Evolutionary conservation across 2,888 invertebrate species (phyloP).

Genomic region (Drosophila dives): DNA sequence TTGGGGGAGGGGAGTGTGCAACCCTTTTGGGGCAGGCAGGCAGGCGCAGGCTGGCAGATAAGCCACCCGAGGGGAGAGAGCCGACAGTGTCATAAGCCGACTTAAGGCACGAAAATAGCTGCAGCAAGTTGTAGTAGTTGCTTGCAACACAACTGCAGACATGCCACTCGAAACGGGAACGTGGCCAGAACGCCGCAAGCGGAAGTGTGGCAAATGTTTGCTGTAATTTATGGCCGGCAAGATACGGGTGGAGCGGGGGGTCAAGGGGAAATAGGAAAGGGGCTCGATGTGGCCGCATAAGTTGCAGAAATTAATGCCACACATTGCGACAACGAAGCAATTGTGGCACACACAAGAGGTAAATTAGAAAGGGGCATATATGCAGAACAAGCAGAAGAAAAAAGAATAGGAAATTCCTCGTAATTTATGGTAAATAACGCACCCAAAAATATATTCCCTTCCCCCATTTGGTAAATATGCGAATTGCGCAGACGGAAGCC

Average conservation of each 20-base stretch:
- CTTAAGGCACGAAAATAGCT: slow-evolving; percentile 74
- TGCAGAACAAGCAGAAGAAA: slow-evolving; percentile 6
- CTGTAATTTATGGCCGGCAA: slow-evolving; percentile 69
- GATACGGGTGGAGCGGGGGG: slow-evolving; percentile 4
- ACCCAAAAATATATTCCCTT: slow-evolving; percentile 36
- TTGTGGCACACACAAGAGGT: slow-evolving; percentile 20
- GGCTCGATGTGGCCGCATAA: slow-evolving; percentile 68
- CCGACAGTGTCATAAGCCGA: slow-evolving; percentile 66
- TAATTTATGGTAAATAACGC: slow-evolving; percentile 62
- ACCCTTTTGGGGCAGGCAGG: slow-evolving; percentile 37
- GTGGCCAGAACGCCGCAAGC: slow-evolving; percentile 36
- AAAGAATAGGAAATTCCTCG: slow-evolving; percentile 38
- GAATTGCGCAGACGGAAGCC: slow-evolving; percentile 2
- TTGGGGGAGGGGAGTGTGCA: slow-evolving; percentile 21
- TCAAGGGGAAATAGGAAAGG: slow-evolving; percentile 8
- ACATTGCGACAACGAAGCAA: slow-evolving; percentile 63
- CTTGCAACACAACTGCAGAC: slow-evolving; percentile 54
- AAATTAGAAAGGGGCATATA: slow-evolving; percentile 33
- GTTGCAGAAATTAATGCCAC: slow-evolving; percentile 71
- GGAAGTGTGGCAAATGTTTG: slow-evolving; percentile 78
- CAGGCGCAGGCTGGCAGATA: slow-evolving; percentile 42
- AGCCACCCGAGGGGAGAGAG: slow-evolving; percentile 16
- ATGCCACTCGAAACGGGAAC: slow-evolving; percentile 50
- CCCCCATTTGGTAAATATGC: slow-evolving; percentile 48
- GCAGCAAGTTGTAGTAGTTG: slow-evolving; percentile 46